Conservation (phyloP, 2,888 invertebrate species). For the Cephalotes varians region DNA sequence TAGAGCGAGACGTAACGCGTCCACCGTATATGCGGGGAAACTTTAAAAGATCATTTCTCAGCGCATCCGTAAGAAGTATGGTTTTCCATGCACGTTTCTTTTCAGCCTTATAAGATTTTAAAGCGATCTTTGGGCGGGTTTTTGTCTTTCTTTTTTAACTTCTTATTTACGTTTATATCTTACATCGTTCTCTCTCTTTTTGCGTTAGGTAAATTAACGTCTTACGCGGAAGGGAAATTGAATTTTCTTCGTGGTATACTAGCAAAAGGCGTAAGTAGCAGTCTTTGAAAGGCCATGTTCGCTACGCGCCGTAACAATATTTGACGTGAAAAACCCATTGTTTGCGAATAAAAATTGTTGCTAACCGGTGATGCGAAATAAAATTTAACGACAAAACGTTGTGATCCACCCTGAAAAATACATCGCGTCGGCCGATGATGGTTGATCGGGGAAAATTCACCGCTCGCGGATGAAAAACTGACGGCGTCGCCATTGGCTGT, state of each 20-base stretch:
- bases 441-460: conserved; percentile 43
- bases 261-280: not conserved
- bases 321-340: conserved; percentile 26
- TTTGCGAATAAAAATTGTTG: conserved; percentile 44
- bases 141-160: not conserved
- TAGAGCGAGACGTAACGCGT: not conserved
- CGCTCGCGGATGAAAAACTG: conserved; percentile 41
- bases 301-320: conserved; percentile 1
- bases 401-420: conserved; percentile 10
- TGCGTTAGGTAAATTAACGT: conserved; percentile 19
- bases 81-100: not conserved
- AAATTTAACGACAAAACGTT: conserved; percentile 41
- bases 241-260: not conserved
- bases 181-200: not conserved
- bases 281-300: not conserved
- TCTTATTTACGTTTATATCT: not conserved
- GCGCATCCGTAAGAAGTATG: not conserved
- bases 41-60: conserved; percentile 2
- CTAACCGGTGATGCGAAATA: conserved; percentile 40
- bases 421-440: conserved; percentile 14
- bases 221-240: not conserved
- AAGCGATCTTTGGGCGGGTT: not conserved
- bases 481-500: conserved; percentile 38
- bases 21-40: not conserved
- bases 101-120: not conserved